phyloP scores from a whole-genome alignment of 2,113 vertebrate genomes.

The Hemicordylus capensis region DNA sequence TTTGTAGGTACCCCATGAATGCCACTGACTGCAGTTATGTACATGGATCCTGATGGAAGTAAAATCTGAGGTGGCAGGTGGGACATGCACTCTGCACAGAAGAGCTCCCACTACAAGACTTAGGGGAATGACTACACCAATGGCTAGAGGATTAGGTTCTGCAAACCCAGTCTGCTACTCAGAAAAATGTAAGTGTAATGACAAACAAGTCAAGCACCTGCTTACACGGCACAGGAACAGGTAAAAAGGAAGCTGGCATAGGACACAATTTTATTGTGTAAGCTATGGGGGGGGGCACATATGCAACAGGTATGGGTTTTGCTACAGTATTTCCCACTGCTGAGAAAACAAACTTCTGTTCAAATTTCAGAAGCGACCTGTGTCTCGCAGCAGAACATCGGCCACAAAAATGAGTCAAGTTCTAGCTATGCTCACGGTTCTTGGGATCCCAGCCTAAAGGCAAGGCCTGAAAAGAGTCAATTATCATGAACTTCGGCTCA shows the following conservation, averaged over 20 bases:
- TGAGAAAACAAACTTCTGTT: not conserved
- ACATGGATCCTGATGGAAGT: slow-evolving; percentile 45
- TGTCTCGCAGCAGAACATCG: not conserved
- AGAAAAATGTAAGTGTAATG: slow-evolving; percentile 40
- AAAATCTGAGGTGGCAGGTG: slow-evolving; percentile 60
- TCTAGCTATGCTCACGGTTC: not conserved
- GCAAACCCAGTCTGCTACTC: slow-evolving; percentile 50
- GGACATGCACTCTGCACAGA: slow-evolving; percentile 65
- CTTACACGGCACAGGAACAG: slow-evolving; percentile 12
- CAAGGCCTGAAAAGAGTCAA: not conserved
- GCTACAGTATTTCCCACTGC: not conserved
- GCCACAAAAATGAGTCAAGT: not conserved
- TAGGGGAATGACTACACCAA: slow-evolving; percentile 58
- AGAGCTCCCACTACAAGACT: slow-evolving; percentile 54
- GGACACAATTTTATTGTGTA: not conserved
- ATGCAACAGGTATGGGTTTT: not conserved
- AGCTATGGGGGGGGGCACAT: not conserved
- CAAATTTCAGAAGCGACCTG: not conserved
- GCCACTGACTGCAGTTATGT: slow-evolving; percentile 49
- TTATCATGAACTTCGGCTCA: no score
- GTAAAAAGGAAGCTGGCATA: slow-evolving; percentile 18
- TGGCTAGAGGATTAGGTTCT: slow-evolving; percentile 58
- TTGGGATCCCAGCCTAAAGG: not conserved
- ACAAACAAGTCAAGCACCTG: slow-evolving; percentile 28
- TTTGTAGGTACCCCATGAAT: slow-evolving; percentile 53